phyloP scores from a whole-genome alignment of 2,797 vertebrate species.

The Thripadectes ignobilis region DNA sequence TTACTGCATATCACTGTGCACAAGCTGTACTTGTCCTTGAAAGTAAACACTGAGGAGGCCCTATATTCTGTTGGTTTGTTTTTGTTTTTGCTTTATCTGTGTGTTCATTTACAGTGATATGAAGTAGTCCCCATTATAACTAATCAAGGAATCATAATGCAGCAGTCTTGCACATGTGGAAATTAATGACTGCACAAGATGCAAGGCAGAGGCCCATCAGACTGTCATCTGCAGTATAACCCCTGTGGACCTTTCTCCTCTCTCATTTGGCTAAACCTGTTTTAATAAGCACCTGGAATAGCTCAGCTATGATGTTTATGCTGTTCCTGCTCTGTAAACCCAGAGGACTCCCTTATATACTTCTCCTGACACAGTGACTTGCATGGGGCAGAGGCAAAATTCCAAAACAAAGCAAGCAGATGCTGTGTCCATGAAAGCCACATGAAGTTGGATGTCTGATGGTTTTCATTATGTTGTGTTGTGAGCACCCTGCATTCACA shows the following conservation, averaged over 20 bases:
- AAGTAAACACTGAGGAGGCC: neutral
- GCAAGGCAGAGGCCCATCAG: neutral
- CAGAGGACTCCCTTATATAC: neutral
- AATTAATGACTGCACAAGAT: neutral
- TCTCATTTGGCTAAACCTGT: neutral
- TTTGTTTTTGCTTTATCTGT: neutral
- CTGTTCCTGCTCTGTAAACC: slow-evolving; percentile 4
- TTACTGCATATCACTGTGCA: neutral
- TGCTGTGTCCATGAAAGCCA: neutral
- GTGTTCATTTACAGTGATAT: neutral
- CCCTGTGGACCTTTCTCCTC: neutral
- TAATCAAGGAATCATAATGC: neutral
- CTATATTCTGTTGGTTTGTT: neutral
- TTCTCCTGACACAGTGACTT: neutral
- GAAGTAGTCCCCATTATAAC: neutral
- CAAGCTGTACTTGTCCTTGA: neutral
- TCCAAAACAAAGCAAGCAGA: slow-evolving; percentile 51
- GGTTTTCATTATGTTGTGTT: slow-evolving; percentile 46
- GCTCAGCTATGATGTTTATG: neutral
- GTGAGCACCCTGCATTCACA: neutral
- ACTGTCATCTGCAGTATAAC: neutral
- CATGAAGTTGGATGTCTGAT: slow-evolving; percentile 30
- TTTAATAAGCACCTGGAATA: neutral
- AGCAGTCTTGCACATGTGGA: neutral
- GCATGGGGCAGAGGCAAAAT: neutral